Percentiles rank a stretch among this genome's conserved stretches.
phyloP scores from a whole-genome alignment of 2,797 vertebrate genomes.

The Phrynocephalus guinanensis region DNA sequence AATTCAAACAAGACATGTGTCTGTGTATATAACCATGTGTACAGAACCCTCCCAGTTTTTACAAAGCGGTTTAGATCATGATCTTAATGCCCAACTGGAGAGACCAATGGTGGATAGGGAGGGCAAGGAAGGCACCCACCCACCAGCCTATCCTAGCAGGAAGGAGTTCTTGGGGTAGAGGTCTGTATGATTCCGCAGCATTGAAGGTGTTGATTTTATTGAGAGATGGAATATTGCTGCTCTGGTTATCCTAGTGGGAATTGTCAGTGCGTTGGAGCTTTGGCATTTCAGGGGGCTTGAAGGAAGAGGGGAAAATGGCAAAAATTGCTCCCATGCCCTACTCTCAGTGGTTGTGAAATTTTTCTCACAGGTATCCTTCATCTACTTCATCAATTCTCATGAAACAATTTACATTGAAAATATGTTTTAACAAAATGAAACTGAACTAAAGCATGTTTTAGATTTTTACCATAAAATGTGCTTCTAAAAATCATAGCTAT shows the following conservation, averaged over 20 bases:
- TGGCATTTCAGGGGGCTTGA: neutral
- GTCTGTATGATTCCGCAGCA: neutral
- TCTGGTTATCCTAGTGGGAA: neutral
- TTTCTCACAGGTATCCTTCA: neutral
- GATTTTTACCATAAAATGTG: neutral
- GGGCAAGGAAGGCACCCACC: neutral
- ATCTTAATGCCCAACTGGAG: slow-evolving; percentile 36
- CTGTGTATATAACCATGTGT: slow-evolving; percentile 55
- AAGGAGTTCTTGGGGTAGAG: neutral
- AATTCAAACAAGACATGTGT: slow-evolving; percentile 58
- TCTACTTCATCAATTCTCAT: too few relatives aligned
- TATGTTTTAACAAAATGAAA: neutral
- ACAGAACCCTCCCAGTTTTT: slow-evolving; percentile 47
- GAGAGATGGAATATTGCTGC: neutral
- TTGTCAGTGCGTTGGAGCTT: too few relatives aligned
- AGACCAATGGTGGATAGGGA: too few relatives aligned
- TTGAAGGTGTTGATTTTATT: neutral
- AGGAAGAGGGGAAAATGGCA: neutral
- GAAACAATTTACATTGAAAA: neutral
- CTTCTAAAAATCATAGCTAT: neutral
- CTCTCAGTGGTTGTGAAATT: neutral
- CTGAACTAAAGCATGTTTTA: neutral
- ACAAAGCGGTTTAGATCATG: slow-evolving; percentile 55
- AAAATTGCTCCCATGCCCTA: neutral
- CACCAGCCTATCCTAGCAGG: neutral